A percentile compares a stretch with the other conserved stretches of the same genome.
Evolutionary conservation across 1,140 invertebrate genomes (phyloP).

Genomic region (Apis mellifera): DNA sequence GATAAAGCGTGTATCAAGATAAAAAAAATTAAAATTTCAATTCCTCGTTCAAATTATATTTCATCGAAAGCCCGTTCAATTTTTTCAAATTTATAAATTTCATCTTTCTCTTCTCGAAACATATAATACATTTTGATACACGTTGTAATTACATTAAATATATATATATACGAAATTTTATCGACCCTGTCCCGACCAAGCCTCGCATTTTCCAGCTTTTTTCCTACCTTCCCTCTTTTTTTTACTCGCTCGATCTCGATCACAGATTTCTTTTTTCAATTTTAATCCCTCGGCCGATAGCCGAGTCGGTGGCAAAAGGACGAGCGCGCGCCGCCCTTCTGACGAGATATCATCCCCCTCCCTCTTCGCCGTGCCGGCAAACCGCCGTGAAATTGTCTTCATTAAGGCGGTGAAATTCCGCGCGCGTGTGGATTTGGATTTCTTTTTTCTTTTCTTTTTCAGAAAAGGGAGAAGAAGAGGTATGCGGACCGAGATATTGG

Average conservation of each 20-base stretch:
- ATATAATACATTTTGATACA: background rate
- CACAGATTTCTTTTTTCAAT: constrained; percentile 47
- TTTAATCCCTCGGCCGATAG: constrained; percentile 33
- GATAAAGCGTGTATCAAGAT: no score
- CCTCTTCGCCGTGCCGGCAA: background rate
- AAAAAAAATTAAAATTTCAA: no score
- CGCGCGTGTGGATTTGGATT: background rate
- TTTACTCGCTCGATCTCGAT: background rate
- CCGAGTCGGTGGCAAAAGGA: background rate
- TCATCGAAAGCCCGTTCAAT: no score
- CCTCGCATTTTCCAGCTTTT: constrained; percentile 33
- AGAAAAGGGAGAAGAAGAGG: no score
- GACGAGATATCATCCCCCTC: background rate
- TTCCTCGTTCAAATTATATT: no score
- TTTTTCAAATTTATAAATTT: no score
- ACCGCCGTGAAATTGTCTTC: constrained; percentile 20
- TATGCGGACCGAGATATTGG: no score
- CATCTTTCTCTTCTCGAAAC: no score
- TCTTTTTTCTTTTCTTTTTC: background rate
- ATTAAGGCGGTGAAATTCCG: constrained; percentile 22
- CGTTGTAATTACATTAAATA: no score
- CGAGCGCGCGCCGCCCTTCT: no score
- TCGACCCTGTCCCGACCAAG: constrained; percentile 19
- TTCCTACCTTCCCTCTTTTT: background rate
- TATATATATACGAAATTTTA: constrained; percentile 27